Evolutionary conservation across 2,113 vertebrate species (phyloP).

Genomic region (Tichodroma muraria): DNA sequence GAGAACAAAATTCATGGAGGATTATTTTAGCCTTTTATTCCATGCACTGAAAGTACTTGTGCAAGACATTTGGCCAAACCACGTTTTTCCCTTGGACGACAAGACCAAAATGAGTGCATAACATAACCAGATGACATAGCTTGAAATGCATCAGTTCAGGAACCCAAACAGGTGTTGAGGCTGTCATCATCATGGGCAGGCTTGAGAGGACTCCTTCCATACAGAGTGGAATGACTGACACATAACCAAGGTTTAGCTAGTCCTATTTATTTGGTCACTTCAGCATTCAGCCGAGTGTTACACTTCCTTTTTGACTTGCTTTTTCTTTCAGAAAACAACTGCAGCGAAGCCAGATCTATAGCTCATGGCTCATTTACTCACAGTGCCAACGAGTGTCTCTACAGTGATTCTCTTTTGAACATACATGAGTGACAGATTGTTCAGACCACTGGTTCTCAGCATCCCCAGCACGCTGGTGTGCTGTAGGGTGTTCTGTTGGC

Average conservation of each 20-base stretch:
- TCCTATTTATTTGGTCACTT: slow-evolving; percentile 6
- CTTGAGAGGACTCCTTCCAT: not conserved
- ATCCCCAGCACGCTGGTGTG: not conserved
- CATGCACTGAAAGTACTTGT: not conserved
- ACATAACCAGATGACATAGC: not conserved
- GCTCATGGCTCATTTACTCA: slow-evolving; percentile 29
- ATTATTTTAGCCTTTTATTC: not conserved
- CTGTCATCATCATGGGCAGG: not conserved
- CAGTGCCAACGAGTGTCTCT: not conserved
- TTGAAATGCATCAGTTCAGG: not conserved
- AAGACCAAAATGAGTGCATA: not conserved
- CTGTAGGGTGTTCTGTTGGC: not conserved
- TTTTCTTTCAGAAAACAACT: not conserved
- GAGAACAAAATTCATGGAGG: not conserved
- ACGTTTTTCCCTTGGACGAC: not conserved
- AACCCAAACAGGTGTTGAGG: not conserved
- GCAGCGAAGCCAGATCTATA: not conserved
- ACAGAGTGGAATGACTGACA: not conserved
- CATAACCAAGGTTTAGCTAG: not conserved
- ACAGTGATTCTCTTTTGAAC: not conserved
- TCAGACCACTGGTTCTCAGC: slow-evolving; percentile 28
- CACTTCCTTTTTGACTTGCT: not conserved
- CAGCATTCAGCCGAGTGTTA: not conserved
- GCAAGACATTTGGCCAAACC: not conserved
- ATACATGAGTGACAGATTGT: slow-evolving; percentile 22